These are phyloP conservation scores for Eilema sororculum DNA, from an alignment of 2,888 invertebrate genomes.

Conservation along the genomic window DNA sequence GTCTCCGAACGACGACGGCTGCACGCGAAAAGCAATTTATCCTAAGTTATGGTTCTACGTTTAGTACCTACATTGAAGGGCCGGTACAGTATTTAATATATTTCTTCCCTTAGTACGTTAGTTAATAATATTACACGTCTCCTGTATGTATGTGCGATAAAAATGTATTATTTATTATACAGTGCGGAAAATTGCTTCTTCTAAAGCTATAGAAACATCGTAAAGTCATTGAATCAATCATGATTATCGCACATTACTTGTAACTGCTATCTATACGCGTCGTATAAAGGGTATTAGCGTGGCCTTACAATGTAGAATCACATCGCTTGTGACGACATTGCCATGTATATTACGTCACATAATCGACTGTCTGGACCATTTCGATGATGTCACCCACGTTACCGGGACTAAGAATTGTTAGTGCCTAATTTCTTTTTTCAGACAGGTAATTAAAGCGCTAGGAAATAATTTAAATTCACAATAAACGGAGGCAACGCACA, in stretches of 20 bases:
- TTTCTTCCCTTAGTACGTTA: neutral
- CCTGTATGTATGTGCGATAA: conserved; percentile 33
- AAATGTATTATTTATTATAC: conserved; percentile 48
- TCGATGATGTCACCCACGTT: neutral
- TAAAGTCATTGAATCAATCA: conserved; percentile 38
- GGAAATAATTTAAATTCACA: neutral
- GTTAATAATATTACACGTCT: conserved; percentile 11
- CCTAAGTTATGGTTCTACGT: conserved; percentile 7
- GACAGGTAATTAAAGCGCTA: neutral
- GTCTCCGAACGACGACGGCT: neutral
- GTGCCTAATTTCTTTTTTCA: too few relatives aligned
- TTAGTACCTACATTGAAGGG: conserved; percentile 8
- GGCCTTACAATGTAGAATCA: neutral
- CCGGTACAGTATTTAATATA: neutral
- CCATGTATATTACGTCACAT: neutral
- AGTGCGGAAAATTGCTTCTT: conserved; percentile 48
- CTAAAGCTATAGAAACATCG: conserved; percentile 38
- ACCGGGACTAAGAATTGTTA: too few relatives aligned
- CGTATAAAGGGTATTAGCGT: conserved; percentile 21
- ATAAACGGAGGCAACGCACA: neutral
- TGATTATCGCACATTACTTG: conserved; percentile 44
- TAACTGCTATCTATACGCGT: conserved; percentile 27
- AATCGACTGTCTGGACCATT: neutral
- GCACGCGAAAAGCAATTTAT: conserved; percentile 13
- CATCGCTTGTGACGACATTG: neutral